Conservation (phyloP, 2,888 invertebrate species). For the Cephus pulcher region DNA sequence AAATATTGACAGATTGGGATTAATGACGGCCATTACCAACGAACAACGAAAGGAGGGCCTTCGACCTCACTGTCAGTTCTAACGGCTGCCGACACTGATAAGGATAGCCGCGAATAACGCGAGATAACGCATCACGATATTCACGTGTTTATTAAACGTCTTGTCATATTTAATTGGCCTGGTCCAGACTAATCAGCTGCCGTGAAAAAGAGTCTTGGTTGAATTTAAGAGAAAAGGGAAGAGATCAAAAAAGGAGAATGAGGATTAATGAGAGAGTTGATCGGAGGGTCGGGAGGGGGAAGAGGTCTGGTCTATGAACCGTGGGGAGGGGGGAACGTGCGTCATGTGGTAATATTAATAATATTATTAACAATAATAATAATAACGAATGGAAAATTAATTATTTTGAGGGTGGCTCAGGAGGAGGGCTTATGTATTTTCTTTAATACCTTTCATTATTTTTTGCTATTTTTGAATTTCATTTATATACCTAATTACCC, state of each 20-base stretch:
- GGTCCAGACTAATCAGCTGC: not conserved
- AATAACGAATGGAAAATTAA: not conserved
- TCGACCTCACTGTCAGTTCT: not conserved
- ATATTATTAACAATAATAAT: not conserved
- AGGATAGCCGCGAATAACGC: not conserved
- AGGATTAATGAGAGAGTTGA: not conserved
- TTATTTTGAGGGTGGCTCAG: too few species aligned
- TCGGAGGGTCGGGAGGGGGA: not conserved
- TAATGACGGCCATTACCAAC: not conserved
- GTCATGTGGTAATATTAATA: not conserved
- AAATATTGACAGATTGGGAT: not conserved
- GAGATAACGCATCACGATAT: not conserved
- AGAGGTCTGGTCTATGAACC: too few species aligned
- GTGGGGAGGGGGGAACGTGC: not conserved
- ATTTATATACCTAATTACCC: not conserved
- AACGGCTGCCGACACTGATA: not conserved
- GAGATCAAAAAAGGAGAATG: not conserved
- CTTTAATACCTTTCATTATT: not conserved
- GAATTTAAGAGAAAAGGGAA: not conserved
- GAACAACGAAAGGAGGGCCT: not conserved
- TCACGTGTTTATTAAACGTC: not conserved
- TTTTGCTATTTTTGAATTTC: not conserved
- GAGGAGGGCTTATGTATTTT: not conserved
- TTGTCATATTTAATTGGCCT: not conserved
- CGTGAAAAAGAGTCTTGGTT: not conserved